Evolutionary conservation across 2,797 vertebrate genomes (phyloP).

Genomic region (Taeniopygia guttata): DNA sequence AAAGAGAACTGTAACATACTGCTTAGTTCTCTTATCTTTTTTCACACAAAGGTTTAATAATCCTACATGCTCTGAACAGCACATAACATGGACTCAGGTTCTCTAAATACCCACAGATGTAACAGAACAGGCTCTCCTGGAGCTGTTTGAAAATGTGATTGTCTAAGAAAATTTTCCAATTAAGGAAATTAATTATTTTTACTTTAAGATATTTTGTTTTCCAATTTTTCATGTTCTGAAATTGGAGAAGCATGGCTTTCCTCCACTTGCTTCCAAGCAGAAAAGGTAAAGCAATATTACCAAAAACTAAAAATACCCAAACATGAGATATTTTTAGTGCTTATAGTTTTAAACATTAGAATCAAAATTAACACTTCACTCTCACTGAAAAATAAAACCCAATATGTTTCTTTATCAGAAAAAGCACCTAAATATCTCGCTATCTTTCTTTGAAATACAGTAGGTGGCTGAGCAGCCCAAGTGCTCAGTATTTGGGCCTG

Average conservation of each 20-base stretch:
- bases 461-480: background rate
- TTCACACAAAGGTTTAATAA: background rate
- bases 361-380: background rate
- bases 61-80: background rate
- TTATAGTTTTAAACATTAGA: background rate
- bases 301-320: background rate
- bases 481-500: background rate
- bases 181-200: background rate
- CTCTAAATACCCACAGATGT: background rate
- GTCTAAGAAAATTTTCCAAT: background rate
- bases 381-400: background rate
- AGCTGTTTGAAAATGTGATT: background rate
- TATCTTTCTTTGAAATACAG: background rate
- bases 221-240: background rate
- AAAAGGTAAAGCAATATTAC: background rate
- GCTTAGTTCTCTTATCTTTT: background rate
- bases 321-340: background rate
- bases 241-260: background rate
- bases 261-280: background rate
- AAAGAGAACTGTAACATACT: background rate
- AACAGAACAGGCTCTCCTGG: background rate
- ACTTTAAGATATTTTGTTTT: background rate
- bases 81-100: background rate
- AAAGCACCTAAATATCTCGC: background rate
- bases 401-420: background rate